Percentiles rank a stretch among this genome's conserved stretches.
Evolutionary conservation across 2,888 invertebrate species (phyloP).

Genomic region (Cosmia trapezina): DNA sequence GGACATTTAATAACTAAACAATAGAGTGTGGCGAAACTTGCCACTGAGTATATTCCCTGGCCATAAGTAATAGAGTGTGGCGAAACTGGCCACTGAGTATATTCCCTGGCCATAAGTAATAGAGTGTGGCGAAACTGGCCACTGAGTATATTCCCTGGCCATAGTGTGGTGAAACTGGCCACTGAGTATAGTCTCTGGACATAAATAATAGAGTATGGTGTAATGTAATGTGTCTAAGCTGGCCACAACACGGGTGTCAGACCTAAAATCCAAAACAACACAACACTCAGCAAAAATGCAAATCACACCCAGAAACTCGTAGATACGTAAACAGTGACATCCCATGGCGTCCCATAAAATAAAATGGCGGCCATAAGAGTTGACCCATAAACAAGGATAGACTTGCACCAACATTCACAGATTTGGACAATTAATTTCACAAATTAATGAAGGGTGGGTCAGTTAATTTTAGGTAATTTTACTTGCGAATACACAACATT

Average conservation of each 20-base stretch:
- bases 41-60: no score
- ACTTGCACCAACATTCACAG: conserved; percentile 70
- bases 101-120: no score
- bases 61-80: no score
- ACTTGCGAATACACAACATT: conserved; percentile 63
- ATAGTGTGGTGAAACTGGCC: not conserved
- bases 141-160: not conserved
- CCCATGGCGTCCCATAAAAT: conserved; percentile 58
- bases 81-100: no score
- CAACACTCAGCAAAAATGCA: conserved; percentile 24
- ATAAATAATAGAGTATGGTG: not conserved
- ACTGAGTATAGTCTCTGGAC: not conserved
- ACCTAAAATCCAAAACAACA: not conserved
- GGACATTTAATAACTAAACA: no score
- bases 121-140: no score
- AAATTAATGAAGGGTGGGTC: conserved; percentile 65
- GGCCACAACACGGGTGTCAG: not conserved
- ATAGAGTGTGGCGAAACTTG: no score
- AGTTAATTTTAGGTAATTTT: conserved; percentile 62
- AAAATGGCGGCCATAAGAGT: conserved; percentile 71
- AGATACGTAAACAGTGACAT: conserved; percentile 52
- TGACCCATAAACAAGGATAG: conserved; percentile 71
- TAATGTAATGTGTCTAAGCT: not conserved
- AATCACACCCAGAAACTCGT: conserved; percentile 23
- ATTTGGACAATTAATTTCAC: conserved; percentile 75